Base-by-base conservation (phyloP, 1,140 invertebrate genomes). In the Drosophila jambulina region DNA sequence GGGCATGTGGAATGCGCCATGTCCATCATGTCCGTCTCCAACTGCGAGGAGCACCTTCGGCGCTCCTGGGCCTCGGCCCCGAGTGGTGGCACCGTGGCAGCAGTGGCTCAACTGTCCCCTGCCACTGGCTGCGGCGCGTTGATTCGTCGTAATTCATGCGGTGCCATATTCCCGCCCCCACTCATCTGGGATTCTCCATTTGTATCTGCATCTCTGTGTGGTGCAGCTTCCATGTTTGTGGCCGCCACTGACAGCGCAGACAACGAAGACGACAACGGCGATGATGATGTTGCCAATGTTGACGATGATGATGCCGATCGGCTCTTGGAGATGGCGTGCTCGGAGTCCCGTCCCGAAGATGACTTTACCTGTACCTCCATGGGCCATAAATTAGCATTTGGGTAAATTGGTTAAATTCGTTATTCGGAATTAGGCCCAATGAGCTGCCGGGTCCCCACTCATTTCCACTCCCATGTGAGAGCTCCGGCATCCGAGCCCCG, bases 341-440 rank as follows among this genome's bases (percentile, higher is more conserved):
- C 56, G 23, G 38, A 63, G 49, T 46, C 51, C 63, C 56, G 53
- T 63, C 46, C 42, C 53, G 51, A 36, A 53, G 36, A 49, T 48
- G 32, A 29, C 45, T 67, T 77, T 91, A 91, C 91, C 91, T 92
- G 91, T 75, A 82, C 84, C 90, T 91, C 82, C 80, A 90, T 92
- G 82, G 88, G 75, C 88, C 84, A 92, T 92, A 92, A 92, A 92
- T 92, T 92, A 92, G 91, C 87, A 92, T 92, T 92, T 92, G 82
- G 91, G 91, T 91, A 92, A 92, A 92, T 92, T 91, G 87, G 61
- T 90, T 92, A 91, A 92, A 92, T 92, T 92, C 87, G 87, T 92
- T 92, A 90, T 92, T 92, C 78, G 84, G 84, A 91, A 92, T 92
- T 92, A 91, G 90, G 85, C 40, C 46, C 62, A 32, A 45, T 48